These are phyloP conservation scores for Hydrocynus forskahlii DNA, from an alignment of 2,797 vertebrate species.

Conservation along the genomic window DNA sequence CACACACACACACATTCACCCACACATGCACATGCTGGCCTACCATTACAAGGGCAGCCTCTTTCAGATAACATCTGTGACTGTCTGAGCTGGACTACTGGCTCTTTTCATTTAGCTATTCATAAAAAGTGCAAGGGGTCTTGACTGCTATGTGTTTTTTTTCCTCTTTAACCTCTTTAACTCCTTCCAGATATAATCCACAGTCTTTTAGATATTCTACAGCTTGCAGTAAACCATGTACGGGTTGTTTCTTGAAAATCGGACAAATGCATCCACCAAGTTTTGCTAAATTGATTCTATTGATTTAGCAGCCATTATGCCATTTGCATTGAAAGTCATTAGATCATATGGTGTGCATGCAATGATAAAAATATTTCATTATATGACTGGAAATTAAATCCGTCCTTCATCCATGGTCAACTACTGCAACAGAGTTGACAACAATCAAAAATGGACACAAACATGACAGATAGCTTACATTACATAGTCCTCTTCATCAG, in stretches of 20 bases:
- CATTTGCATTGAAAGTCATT: background rate
- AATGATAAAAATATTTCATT: background rate
- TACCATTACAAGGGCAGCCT: constrained; percentile 28
- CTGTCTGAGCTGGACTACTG: constrained; percentile 22
- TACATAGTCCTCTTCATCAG: too few species aligned
- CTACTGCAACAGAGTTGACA: too few species aligned
- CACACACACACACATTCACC: constrained; percentile 34
- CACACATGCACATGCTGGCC: constrained; percentile 33
- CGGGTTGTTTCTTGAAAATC: background rate
- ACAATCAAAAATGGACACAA: too few species aligned
- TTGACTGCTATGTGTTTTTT: constrained; percentile 18
- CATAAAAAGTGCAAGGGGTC: constrained; percentile 5
- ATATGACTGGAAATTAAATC: background rate
- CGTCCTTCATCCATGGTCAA: too few species aligned
- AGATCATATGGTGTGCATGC: background rate
- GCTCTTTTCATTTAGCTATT: constrained; percentile 16
- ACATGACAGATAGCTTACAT: too few species aligned
- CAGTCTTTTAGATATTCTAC: background rate
- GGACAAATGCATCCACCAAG: background rate
- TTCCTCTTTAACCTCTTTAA: background rate
- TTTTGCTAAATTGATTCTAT: background rate
- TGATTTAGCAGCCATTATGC: background rate
- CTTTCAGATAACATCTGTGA: constrained; percentile 50
- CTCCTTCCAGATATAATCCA: background rate
- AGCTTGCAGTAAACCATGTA: background rate